These are phyloP conservation scores for Cataglyphis altisquamis DNA, from an alignment of 2,888 invertebrate genomes.

Conservation along the genomic window DNA sequence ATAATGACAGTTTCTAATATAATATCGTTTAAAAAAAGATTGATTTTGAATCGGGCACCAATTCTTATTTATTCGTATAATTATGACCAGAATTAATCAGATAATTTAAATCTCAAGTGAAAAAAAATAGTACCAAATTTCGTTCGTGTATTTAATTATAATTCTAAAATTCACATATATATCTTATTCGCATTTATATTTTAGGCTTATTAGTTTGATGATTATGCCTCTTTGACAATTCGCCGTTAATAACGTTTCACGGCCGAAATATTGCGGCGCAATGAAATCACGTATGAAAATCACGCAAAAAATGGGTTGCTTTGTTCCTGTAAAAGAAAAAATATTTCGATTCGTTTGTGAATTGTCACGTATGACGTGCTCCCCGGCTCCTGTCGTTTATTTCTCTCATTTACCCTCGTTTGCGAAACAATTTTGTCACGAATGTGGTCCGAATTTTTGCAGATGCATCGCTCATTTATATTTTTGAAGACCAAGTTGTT, in stretches of 20 bases:
- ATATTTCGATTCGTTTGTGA: slow-evolving; percentile 33
- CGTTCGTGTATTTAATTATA: background rate
- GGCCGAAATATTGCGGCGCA: background rate
- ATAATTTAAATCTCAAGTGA: background rate
- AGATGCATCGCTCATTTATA: slow-evolving; percentile 18
- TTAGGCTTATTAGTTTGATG: background rate
- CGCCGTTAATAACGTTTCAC: slow-evolving; percentile 11
- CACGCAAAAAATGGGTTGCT: background rate
- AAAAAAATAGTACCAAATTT: background rate
- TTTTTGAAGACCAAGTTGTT: slow-evolving; percentile 26
- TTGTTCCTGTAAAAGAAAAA: background rate
- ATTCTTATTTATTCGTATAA: background rate
- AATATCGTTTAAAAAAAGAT: background rate
- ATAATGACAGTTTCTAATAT: background rate
- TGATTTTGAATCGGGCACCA: background rate
- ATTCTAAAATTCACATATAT: background rate
- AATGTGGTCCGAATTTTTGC: slow-evolving; percentile 47
- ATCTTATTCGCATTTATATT: background rate
- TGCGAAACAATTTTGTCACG: slow-evolving; percentile 48
- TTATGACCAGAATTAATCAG: background rate
- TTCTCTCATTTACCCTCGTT: slow-evolving; percentile 53
- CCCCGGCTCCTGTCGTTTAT: slow-evolving; percentile 13
- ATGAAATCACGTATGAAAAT: slow-evolving; percentile 13
- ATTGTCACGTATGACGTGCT: slow-evolving; percentile 25
- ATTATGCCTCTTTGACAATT: slow-evolving; percentile 8